These are phyloP conservation scores for Cyanoramphus novaezelandiae DNA, from an alignment of 2,113 vertebrate genomes.

Conservation along the genomic window DNA sequence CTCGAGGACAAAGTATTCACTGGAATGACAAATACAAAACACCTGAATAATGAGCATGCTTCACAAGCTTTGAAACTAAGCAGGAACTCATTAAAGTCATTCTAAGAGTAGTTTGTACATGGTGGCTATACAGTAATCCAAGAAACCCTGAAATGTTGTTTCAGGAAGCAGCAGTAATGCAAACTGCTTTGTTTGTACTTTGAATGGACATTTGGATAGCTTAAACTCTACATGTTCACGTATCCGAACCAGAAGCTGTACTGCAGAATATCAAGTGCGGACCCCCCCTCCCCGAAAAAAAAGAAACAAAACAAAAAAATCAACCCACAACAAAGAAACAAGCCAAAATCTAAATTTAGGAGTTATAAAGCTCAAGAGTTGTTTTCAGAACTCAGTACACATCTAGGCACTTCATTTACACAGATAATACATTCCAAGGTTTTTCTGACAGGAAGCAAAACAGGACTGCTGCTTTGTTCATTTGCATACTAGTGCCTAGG, in stretches of 20 bases:
- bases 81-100: not conserved
- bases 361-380: not conserved
- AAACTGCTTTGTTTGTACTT: not conserved
- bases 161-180: not conserved
- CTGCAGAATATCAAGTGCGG: not conserved
- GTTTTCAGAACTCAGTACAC: not conserved
- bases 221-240: not conserved
- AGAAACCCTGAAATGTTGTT: not conserved
- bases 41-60: not conserved
- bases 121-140: not conserved
- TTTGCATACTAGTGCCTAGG: not conserved
- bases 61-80: not conserved
- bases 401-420: not conserved
- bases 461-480: conserved; percentile 2
- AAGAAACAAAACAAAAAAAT: not conserved
- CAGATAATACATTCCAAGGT: not conserved
- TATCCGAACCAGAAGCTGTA: not conserved
- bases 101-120: not conserved
- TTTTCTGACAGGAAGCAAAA: conserved; percentile 25
- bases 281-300: not conserved
- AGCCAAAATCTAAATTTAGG: not conserved
- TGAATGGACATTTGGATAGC: not conserved
- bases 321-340: not conserved
- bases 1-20: not conserved
- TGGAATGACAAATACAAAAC: not conserved